Evolutionary conservation across 2,113 vertebrate species (phyloP), one percentile per base, ranked within the genome.

Genomic region (Psilopogon haemacephalus): DNA sequence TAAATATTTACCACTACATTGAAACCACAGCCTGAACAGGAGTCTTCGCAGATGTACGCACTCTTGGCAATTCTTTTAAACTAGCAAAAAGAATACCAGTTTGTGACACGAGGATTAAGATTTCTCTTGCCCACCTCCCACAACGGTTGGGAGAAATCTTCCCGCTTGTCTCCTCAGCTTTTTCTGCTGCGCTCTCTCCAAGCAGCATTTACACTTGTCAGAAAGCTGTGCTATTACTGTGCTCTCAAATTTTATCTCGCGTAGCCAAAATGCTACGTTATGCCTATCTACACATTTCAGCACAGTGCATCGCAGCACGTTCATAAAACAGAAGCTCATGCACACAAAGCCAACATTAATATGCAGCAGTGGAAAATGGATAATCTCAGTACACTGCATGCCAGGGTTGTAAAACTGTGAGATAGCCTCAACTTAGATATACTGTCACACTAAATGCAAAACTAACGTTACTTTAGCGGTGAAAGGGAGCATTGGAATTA

Each of bases 211-310:
- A 75, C 77, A 73, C 77, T 92, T 89, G 93, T 92, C 91, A 96
- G 91, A 92, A 80, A 94, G 89, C 89, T 83, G 64, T 13, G 79
- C 82, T 94, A 44, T 93, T 92, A 89, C 87, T 30, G 60, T 2
- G 0, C 60, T 92, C 94, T 96, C 78, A 73, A 87, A 93, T 94
- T 96, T 97, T 96, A 97, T 97, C 96, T 97, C 91, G 90, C 96
- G 67, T 86, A 95, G 94, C 94, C 90, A 95, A 94, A 96, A 95
- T 82, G 92, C 84, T 96, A 69, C 63, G 93, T 96, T 94, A 95
- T 60, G 60, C 84, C 93, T 90, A 92, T 84, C 93, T 93, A 90
- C 35, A 59, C 87, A 96, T 77, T 86, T 80, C 93, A 89, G 87
- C 60, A 70, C 48, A 75, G 82, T 62, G 88, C 86, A 92, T 71